Conservation (phyloP, 2,888 invertebrate species). For the Tipula confusa region DNA sequence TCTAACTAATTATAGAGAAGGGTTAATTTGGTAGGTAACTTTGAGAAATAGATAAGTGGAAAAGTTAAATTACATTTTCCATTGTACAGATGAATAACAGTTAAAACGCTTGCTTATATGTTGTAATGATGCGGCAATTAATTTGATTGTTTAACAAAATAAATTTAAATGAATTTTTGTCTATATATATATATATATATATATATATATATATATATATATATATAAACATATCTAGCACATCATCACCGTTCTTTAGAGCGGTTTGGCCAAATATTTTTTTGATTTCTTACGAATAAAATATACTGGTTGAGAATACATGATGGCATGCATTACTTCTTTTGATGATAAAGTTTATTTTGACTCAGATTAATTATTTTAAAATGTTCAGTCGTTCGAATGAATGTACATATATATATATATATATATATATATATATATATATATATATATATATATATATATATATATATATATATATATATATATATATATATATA, state of each 20-base stretch:
- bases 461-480: too few relatives aligned
- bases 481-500: too few relatives aligned
- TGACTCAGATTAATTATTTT: constrained; percentile 9
- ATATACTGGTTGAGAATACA: background rate
- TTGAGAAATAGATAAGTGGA: too few relatives aligned
- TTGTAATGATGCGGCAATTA: background rate
- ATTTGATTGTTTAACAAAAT: background rate
- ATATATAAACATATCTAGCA: too few relatives aligned
- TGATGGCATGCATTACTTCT: background rate
- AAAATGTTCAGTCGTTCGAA: background rate
- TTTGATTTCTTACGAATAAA: background rate
- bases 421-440: too few relatives aligned
- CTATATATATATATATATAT: too few relatives aligned
- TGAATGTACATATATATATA: background rate
- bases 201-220: too few relatives aligned
- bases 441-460: too few relatives aligned
- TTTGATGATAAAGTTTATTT: background rate
- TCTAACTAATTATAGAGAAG: background rate
- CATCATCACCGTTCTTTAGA: background rate
- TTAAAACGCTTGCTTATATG: background rate
- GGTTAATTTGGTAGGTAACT: too few relatives aligned
- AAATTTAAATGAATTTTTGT: background rate
- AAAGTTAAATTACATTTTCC: background rate
- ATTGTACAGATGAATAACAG: background rate
- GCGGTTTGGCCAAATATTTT: background rate